phyloP scores from a whole-genome alignment of 2,888 invertebrate genomes.

The Selenia dentaria region DNA sequence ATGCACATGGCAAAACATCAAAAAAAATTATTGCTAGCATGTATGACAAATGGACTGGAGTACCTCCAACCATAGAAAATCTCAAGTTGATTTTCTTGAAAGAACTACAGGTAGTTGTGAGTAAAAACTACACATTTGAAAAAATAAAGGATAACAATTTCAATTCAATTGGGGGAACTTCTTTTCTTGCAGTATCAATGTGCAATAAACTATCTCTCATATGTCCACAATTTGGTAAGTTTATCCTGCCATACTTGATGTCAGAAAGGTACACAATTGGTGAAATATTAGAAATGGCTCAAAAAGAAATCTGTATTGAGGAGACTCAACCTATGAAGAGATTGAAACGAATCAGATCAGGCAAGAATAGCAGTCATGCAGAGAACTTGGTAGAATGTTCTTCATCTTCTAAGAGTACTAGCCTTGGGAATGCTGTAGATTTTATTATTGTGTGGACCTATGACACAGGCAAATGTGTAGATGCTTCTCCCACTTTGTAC shows the following conservation, averaged over 20 bases:
- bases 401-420: slow-evolving; percentile 7
- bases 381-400: slow-evolving; percentile 4
- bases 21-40: slow-evolving; percentile 68
- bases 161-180: slow-evolving; percentile 88
- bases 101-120: slow-evolving; percentile 52
- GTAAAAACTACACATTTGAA: slow-evolving; percentile 52
- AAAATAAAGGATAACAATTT: slow-evolving; percentile 77
- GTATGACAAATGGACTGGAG: slow-evolving; percentile 50
- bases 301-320: slow-evolving; percentile 49
- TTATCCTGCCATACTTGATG: slow-evolving; percentile 83
- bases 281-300: slow-evolving; percentile 55
- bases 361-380: background rate
- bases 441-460: slow-evolving; percentile 83
- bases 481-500: slow-evolving; percentile 88
- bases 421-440: slow-evolving; percentile 36
- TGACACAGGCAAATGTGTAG: slow-evolving; percentile 92
- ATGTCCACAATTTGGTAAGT: slow-evolving; percentile 67
- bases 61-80: slow-evolving; percentile 43
- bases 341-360: slow-evolving; percentile 43
- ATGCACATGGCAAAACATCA: slow-evolving; percentile 89
- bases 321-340: slow-evolving; percentile 45
- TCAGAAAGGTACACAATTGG: slow-evolving; percentile 68
- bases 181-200: slow-evolving; percentile 87
- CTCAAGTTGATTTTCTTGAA: slow-evolving; percentile 52
- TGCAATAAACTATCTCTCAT: slow-evolving; percentile 81